Evolutionary conservation across 2,888 invertebrate genomes (phyloP).

Genomic region (Gastracanthus pulcherrimus): DNA sequence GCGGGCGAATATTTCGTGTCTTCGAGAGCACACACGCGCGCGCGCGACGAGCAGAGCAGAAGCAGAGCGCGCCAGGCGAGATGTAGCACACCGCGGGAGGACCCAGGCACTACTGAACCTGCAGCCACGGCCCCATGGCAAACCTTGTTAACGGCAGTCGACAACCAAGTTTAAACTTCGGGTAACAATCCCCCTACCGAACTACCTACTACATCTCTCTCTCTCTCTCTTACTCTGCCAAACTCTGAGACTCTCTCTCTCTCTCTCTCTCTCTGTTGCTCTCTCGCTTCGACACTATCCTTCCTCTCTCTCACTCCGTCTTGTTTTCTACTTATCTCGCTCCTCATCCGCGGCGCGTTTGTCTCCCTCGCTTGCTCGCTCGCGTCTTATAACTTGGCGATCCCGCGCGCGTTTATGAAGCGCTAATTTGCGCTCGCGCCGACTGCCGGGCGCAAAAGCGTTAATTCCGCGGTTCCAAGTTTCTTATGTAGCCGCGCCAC

Average conservation of each 20-base stretch:
- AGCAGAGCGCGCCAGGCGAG: constrained; percentile 63
- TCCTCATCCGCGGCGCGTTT: constrained; percentile 36
- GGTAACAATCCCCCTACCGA: constrained; percentile 75
- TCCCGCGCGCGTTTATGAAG: constrained; percentile 8
- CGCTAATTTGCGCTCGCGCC: constrained; percentile 38
- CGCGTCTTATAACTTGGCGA: constrained; percentile 27
- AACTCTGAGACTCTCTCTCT: constrained; percentile 43
- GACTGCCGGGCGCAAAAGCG: constrained; percentile 27
- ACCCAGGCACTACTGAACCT: constrained; percentile 77
- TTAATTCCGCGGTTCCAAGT: constrained; percentile 42
- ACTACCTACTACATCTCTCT: constrained; percentile 57
- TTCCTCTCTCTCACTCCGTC: constrained; percentile 49
- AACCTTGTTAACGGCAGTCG: constrained; percentile 77
- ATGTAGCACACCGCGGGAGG: constrained; percentile 72
- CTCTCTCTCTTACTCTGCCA: constrained; percentile 42
- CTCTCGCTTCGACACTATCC: constrained; percentile 56
- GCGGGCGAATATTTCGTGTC: neutral
- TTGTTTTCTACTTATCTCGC: constrained; percentile 57
- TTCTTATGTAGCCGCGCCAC: constrained; percentile 50
- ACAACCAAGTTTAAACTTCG: constrained; percentile 77
- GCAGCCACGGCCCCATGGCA: constrained; percentile 75
- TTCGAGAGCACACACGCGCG: neutral
- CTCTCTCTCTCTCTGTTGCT: constrained; percentile 32
- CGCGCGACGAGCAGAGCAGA: neutral
- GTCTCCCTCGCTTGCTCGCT: constrained; percentile 41